These are phyloP conservation scores for Hoplostethus mediterraneus DNA, from an alignment of 2,797 vertebrate species.

Conservation along the genomic window DNA sequence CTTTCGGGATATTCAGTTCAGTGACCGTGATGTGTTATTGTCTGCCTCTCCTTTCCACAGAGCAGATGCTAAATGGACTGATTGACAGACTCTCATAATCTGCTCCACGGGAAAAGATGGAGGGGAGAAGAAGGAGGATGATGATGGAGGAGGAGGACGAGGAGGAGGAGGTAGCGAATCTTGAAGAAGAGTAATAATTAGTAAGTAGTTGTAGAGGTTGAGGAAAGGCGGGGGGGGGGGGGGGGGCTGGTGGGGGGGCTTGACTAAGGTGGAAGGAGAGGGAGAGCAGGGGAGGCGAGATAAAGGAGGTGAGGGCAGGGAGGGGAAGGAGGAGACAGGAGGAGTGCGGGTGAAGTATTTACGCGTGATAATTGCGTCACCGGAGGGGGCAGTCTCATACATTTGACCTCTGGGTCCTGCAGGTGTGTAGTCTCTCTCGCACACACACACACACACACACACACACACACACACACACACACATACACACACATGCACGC, in stretches of 20 bases:
- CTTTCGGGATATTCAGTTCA: constrained; percentile 84
- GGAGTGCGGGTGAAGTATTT: constrained; percentile 57
- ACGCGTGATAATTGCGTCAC: constrained; percentile 72
- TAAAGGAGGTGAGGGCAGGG: not conserved
- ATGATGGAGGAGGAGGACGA: not conserved
- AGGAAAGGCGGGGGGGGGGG: constrained; percentile 13
- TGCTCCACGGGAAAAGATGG: constrained; percentile 57
- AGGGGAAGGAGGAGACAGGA: not conserved
- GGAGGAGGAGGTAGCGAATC: not conserved
- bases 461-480: constrained; percentile 36
- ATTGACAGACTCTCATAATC: constrained; percentile 80
- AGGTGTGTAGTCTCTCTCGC: constrained; percentile 74
- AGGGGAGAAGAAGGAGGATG: constrained; percentile 11
- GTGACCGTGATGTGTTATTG: constrained; percentile 82
- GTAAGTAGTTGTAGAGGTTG: constrained; percentile 5
- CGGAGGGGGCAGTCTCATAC: constrained; percentile 73
- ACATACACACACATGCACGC: constrained; percentile 17
- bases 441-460: constrained; percentile 39
- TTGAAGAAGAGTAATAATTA: too few relatives aligned
- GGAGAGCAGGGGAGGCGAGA: not conserved
- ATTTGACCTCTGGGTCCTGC: constrained; percentile 80
- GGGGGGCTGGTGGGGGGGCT: not conserved
- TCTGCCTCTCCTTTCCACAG: constrained; percentile 73
- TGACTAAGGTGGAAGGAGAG: not conserved
- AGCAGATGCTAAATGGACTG: constrained; percentile 79